Evolutionary conservation across 2,888 invertebrate species (phyloP), one percentile per base, ranked within the genome.

Genomic region (Argyra leucocephala): DNA sequence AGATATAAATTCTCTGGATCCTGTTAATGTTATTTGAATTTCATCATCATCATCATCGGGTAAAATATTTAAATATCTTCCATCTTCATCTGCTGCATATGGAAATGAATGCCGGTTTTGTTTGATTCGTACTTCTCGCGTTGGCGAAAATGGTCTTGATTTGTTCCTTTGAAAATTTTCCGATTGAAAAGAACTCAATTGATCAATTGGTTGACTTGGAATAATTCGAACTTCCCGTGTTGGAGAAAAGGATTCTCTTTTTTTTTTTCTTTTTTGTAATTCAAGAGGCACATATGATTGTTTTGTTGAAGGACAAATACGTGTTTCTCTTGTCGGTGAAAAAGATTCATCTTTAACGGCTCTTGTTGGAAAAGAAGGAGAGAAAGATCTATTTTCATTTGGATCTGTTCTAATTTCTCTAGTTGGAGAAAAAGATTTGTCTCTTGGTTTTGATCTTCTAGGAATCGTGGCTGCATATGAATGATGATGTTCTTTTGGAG

Each of bases 241-340:
- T 6, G 83, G 79, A n/a, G 84, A 81, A 1, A 85, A 83, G 18
- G 85, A 84, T 18, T 48, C 48, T 3, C 81, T 80, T 0, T 83
- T 82, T 64, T 61, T 61, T 67, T 48, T 64, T 66, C 1, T 1
- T 22, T 58, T 22, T 22, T 22, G 22, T 22, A 58, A 3, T 2
- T 22, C 58, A 15, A 22, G 22, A 1, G 58, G 58, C 2, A 58
- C 22, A 23, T 58, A 58, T 22, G 62, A 62, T 62, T 26, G 64
- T 3, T 22, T 58, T 1, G 12, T 22, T n/a, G 62, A 21, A 22
- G 62, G 62, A 1, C 61, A 63, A 1, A 66, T 36, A 21, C 64
- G 64, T 18, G 62, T 59, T 63, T 66, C 66, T 23, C 66, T 64
- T 24, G 66, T 66, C 5, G 66, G 66, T 9, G 66, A 66, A 57